Evolutionary conservation across 1,140 invertebrate genomes (phyloP).

Genomic region (Zaprionus nigranus): DNA sequence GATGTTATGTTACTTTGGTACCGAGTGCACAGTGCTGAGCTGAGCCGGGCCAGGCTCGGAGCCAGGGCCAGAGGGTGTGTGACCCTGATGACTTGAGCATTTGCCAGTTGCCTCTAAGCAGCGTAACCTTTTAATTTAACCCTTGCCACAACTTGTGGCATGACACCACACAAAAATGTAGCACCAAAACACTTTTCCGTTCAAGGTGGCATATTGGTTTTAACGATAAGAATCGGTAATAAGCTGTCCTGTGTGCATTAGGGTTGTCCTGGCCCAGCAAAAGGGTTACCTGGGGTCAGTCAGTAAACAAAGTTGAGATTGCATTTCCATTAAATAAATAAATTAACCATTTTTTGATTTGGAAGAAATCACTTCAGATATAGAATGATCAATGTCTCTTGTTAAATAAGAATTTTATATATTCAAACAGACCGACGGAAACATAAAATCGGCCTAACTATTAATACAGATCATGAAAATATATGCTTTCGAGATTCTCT

Average conservation of each 20-base stretch:
- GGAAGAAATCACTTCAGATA: too few species aligned
- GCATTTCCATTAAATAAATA: neutral
- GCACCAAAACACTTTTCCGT: conserved; percentile 56
- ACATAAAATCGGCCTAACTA: neutral
- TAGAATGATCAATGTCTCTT: too few species aligned
- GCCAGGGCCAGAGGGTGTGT: conserved; percentile 29
- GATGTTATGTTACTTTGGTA: conserved; percentile 68
- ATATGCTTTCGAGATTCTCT: too few species aligned
- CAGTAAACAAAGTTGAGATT: neutral
- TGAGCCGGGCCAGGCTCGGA: too few species aligned
- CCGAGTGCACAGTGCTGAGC: conserved; percentile 19
- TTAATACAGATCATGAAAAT: too few species aligned
- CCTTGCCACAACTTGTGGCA: conserved; percentile 66
- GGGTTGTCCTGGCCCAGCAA: conserved; percentile 21
- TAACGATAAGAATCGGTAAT: conserved; percentile 69
- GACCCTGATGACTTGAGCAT: conserved; percentile 71
- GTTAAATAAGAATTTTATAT: neutral
- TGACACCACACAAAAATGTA: conserved; percentile 65
- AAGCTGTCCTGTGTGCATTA: conserved; percentile 32
- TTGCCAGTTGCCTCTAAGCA: conserved; percentile 52
- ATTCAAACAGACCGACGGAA: neutral
- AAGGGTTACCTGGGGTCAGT: neutral
- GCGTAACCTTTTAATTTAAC: conserved; percentile 77
- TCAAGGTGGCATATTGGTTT: conserved; percentile 76
- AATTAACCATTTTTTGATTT: too few species aligned